Conservation (phyloP, 2,113 vertebrate species). For the Notothenia coriiceps region DNA sequence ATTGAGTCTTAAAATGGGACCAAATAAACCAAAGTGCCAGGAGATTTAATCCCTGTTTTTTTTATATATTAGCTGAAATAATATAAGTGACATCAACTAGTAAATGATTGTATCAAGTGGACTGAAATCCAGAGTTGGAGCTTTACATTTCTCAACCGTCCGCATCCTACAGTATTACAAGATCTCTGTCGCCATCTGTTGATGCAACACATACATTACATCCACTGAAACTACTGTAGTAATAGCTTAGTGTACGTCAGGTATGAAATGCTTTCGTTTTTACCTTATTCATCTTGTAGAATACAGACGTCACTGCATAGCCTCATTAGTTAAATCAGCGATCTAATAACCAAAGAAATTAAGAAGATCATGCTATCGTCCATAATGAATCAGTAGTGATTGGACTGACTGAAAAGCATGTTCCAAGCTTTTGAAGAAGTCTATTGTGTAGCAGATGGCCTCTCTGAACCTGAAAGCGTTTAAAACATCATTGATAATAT, state of each 20-base stretch:
- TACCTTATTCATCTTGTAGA: neutral
- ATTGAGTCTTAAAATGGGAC: neutral
- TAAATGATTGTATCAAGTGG: neutral
- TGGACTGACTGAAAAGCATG: neutral
- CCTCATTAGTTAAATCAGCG: neutral
- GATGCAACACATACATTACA: conserved; percentile 24
- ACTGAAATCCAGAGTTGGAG: neutral
- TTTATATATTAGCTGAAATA: neutral
- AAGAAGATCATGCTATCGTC: no score
- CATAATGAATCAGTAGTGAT: neutral
- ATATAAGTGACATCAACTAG: neutral
- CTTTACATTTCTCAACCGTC: neutral
- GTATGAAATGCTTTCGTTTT: neutral
- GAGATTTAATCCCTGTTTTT: neutral
- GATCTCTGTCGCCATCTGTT: conserved; percentile 59
- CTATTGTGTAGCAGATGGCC: neutral
- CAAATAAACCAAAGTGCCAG: neutral
- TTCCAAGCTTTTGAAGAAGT: neutral
- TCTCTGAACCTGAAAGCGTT: neutral
- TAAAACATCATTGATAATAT: neutral
- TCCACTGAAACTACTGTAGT: neutral
- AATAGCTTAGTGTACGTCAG: neutral
- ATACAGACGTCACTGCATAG: neutral
- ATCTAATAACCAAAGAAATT: neutral
- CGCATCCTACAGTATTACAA: neutral